Evolutionary conservation across 92 coral and sea anemone genomes (phyloP).

Genomic region (Zoanthus gigantus): DNA sequence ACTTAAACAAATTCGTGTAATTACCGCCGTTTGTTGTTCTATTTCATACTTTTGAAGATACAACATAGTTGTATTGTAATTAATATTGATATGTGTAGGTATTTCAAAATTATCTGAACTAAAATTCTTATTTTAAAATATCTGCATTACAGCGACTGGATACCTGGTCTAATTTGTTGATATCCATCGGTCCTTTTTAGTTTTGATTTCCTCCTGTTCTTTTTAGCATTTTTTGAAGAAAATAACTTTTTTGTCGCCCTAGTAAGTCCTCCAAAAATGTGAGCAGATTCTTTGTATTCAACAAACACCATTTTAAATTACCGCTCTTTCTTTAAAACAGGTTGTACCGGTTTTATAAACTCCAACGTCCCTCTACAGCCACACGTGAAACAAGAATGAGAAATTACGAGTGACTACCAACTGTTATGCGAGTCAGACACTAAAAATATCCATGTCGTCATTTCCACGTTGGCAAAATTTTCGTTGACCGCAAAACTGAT

Average conservation of each 20-base stretch:
- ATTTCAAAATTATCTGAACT: background rate
- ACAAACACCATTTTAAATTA: constrained; percentile 27
- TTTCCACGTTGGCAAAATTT: constrained; percentile 42
- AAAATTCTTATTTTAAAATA: background rate
- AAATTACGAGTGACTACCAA: background rate
- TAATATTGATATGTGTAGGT: background rate
- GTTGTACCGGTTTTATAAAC: constrained; percentile 38
- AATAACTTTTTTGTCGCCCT: constrained; percentile 31
- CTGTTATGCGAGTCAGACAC: constrained; percentile 2
- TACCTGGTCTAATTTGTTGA: constrained; percentile 35
- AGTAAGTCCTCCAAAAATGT: constrained; percentile 22
- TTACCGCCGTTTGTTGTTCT: background rate
- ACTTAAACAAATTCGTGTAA: background rate
- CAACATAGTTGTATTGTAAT: background rate
- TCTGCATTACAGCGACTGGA: too few relatives aligned
- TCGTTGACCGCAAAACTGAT: constrained; percentile 26
- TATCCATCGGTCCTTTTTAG: constrained; percentile 16
- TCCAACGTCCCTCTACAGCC: constrained; percentile 3
- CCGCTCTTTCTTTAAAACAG: background rate
- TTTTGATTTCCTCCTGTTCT: constrained; percentile 25
- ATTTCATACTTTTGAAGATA: background rate
- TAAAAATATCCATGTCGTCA: constrained; percentile 43
- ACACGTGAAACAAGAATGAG: constrained; percentile 34
- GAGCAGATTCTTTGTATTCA: constrained; percentile 28
- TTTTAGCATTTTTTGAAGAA: constrained; percentile 8